Evolutionary conservation across 2,888 invertebrate species (phyloP), one percentile per base, ranked within the genome.

Genomic region (Microchrysa polita): DNA sequence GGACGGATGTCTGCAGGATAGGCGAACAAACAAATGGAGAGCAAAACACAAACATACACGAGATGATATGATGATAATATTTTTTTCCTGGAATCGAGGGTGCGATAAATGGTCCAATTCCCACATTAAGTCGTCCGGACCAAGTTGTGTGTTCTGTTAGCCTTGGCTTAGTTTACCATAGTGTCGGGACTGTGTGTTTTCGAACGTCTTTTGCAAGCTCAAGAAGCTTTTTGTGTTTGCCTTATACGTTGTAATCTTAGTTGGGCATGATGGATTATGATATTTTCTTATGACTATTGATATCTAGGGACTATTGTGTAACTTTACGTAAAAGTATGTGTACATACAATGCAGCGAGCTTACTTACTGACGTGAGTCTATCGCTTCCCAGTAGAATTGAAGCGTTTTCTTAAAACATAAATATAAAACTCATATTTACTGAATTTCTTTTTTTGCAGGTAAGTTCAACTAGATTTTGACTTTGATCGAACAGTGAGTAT

Each of bases 201-300:
- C 2, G 14, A n/a, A 12, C 48, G n/a, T 48, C 48, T 12, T 48
- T 48, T 4, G 4, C 27, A 34, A 34, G 27, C 7, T 34, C n/a
- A 18, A n/a, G 52, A 27, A 52, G 44, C 53, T 52, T 42, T 23
- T 16, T 9, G 27, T 23, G 67, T 53, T 52, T 52, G 23, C 44
- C 16, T 67, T 67, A n/a, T n/a, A 67, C 67, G 23, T 67, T 67
- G 67, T 67, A 67, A 67, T 67, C 67, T n/a, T 53, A 67, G 52
- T n/a, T 53, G 67, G 52, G 18, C 52, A 67, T 67, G 67, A 67
- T 67, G 67, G 67, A 67, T 67, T 67, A 67, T 67, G 67, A 67
- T 67, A 67, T 67, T 61, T 67, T 67, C 52, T 67, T 67, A 67
- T 52, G 53, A 53, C 34, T 53, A 67, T 67, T 67, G 67, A 27